Percentiles rank a stretch among this genome's conserved stretches.
Evolutionary conservation across 2,113 vertebrate genomes (phyloP).

Genomic region (Micronycteris hirsuta): DNA sequence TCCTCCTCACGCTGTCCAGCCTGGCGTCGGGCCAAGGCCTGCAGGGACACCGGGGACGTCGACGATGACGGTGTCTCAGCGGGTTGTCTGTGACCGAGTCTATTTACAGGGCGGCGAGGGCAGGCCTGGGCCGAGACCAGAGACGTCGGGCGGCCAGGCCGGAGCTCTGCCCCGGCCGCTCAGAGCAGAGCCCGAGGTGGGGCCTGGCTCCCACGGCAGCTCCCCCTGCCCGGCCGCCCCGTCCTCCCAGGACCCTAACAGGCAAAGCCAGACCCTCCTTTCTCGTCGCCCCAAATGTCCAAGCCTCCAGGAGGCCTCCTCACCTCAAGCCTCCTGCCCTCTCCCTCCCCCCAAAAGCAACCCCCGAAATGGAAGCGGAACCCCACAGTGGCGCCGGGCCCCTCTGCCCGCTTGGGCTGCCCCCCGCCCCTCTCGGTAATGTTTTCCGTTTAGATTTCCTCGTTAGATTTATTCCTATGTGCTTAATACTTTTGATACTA

Average conservation of each 20-base stretch:
- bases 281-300: not conserved
- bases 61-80: rapidly evolving
- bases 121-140: not conserved
- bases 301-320: rapidly evolving
- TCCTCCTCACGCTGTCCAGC: not conserved
- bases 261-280: not conserved
- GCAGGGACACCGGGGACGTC: rapidly evolving
- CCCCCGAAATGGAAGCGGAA: rapidly evolving
- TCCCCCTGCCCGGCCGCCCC: not conserved
- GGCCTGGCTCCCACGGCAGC: not conserved
- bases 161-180: too few species aligned
- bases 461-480: not conserved
- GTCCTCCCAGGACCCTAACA: not conserved
- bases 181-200: not conserved
- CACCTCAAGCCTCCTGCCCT: not conserved
- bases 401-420: rapidly evolving
- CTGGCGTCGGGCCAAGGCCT: not conserved
- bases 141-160: rapidly evolving
- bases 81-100: rapidly evolving
- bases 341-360: too few species aligned
- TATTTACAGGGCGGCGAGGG: not conserved
- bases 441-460: not conserved
- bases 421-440: not conserved
- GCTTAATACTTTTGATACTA: not conserved
- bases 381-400: not conserved